Evolutionary conservation across 2,888 invertebrate genomes (phyloP).

Genomic region (Drosophila mulleri): DNA sequence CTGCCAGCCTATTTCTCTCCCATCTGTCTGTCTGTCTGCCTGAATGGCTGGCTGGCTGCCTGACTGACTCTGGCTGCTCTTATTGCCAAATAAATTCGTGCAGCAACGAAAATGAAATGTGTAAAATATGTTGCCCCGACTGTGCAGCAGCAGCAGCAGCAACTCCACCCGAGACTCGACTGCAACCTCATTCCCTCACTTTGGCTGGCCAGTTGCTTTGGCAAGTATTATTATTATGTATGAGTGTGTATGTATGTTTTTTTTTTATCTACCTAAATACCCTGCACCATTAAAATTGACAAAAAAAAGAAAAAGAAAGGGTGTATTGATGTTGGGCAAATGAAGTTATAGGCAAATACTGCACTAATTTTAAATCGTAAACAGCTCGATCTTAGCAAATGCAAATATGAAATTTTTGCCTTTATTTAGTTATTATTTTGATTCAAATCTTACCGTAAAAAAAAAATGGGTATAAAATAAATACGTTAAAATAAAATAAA

Average conservation of each 20-base stretch:
- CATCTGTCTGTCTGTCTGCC: constrained; percentile 22
- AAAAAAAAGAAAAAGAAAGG: neutral
- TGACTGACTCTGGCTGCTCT: constrained; percentile 58
- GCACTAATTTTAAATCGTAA: too few relatives aligned
- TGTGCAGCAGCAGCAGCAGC: constrained; percentile 23
- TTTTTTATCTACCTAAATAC: constrained; percentile 9
- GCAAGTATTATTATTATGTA: constrained; percentile 21
- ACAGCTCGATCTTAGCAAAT: neutral
- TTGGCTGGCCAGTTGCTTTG: constrained; percentile 33
- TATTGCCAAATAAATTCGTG: constrained; percentile 82
- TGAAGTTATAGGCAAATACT: too few relatives aligned
- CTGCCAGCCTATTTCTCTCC: constrained; percentile 53
- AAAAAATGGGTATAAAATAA: too few relatives aligned
- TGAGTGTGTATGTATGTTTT: neutral
- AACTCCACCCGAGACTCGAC: constrained; percentile 29
- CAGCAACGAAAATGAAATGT: constrained; percentile 81
- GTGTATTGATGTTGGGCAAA: neutral
- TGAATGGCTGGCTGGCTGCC: constrained; percentile 6
- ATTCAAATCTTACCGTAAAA: too few relatives aligned
- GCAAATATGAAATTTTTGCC: too few relatives aligned
- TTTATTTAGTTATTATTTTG: too few relatives aligned
- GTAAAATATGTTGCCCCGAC: constrained; percentile 77
- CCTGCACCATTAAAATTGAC: constrained; percentile 1
- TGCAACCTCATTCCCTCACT: constrained; percentile 31
- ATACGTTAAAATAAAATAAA: too few relatives aligned